Evolutionary conservation across 2,888 invertebrate genomes (phyloP).

Genomic region (Embidobia sp.): DNA sequence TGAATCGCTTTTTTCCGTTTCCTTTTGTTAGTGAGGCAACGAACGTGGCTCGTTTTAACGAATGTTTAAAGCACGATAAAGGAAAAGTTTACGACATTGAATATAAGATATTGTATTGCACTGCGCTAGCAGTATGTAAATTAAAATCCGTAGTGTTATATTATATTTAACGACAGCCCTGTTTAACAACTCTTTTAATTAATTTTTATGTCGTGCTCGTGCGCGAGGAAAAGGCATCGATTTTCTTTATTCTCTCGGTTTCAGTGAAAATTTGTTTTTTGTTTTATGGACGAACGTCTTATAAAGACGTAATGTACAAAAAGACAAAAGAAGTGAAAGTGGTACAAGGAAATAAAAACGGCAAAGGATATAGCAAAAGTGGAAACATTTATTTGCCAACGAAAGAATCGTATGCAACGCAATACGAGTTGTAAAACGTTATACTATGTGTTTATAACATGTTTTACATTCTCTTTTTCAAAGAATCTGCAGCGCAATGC

Average conservation of each 20-base stretch:
- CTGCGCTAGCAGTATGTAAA: conserved; percentile 2
- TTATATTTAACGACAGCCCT: conserved; percentile 17
- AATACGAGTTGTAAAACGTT: conserved; percentile 17
- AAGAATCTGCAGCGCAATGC: neutral
- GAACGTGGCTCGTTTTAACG: conserved; percentile 36
- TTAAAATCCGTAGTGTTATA: conserved; percentile 28
- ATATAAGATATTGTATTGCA: conserved; percentile 27
- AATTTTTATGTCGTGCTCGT: conserved; percentile 20
- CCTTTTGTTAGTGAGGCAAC: conserved; percentile 4
- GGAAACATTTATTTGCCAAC: conserved; percentile 4
- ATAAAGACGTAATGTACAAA: neutral
- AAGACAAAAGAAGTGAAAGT: neutral
- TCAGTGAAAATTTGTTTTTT: conserved; percentile 14
- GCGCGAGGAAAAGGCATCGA: conserved; percentile 4
- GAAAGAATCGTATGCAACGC: conserved; percentile 3
- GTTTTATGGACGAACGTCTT: conserved; percentile 16
- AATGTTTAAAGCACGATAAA: conserved; percentile 40
- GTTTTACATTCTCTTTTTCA: conserved; percentile 12
- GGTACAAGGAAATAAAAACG: no score
- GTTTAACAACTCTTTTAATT: conserved; percentile 30
- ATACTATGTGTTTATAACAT: conserved; percentile 23
- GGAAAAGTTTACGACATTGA: conserved; percentile 23
- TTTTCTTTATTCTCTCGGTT: conserved; percentile 3
- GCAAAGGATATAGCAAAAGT: neutral
- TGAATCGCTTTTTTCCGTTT: conserved; percentile 25